Conservation (phyloP, 1,140 invertebrate genomes). For the Neoseiulus cucumeris region DNA sequence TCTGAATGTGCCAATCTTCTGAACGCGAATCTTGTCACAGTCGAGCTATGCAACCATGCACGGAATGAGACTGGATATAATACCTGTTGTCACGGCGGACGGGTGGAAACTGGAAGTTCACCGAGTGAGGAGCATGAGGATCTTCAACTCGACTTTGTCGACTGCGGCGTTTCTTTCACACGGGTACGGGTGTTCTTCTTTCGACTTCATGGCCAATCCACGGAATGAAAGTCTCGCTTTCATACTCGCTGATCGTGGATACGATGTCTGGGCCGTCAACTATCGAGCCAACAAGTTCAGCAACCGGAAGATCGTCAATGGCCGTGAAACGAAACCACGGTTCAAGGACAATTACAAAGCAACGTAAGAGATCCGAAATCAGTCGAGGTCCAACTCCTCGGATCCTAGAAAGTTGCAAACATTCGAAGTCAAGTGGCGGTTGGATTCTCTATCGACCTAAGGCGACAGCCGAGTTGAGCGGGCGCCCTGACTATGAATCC, state of each 20-base stretch:
- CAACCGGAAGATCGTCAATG: neutral
- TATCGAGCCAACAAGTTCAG: neutral
- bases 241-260: neutral
- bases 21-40: no score
- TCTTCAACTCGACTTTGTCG: neutral
- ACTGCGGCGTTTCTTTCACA: neutral
- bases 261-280: neutral
- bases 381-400: no score
- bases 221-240: neutral
- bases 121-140: neutral
- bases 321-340: neutral
- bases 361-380: neutral
- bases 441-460: no score
- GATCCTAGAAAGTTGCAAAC: no score
- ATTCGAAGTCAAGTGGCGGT: no score
- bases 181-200: neutral
- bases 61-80: neutral
- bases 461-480: no score
- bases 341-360: neutral
- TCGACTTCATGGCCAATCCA: neutral
- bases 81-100: neutral
- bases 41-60: neutral
- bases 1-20: no score
- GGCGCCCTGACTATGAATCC: no score
- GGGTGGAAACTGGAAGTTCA: neutral